Base-by-base conservation (phyloP, 2,113 vertebrate genomes). In the Clarias macrocephalus region DNA sequence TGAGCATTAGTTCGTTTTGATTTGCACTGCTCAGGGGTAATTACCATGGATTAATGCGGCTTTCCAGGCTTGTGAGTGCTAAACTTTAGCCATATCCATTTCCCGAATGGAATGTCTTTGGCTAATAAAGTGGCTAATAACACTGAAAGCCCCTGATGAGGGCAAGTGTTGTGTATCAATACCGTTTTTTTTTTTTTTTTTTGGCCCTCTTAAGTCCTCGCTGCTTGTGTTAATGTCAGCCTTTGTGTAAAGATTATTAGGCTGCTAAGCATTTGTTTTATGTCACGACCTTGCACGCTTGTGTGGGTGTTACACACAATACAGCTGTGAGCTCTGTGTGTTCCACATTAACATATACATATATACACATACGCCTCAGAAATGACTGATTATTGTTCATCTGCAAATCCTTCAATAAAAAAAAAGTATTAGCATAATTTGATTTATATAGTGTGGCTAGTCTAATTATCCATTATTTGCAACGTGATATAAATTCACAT, bases 11-110 rank as follows among this genome's bases (percentile, higher is more conserved):
- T 94, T 94, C 94, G 91, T 95, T 94, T 95, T 95, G 94, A 95
- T 95, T 94, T 95, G 94, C 93, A 93, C 94, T 93, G 94, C 93
- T 93, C 92, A 90, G 28, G 90, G 93, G 94, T 94, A 95, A 95
- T 95, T 95, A 95, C 92, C 92, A 89, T 91, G 93, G 94, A 95
- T 95, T 94, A 95, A 95, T 94, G 94, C 88, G 88, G 88, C 93
- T 91, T 91, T 93, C 89, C 89, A 90, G 91, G 90, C 85, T 57
- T 88, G 89, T 85, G 89, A 85, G 88, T 92, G 92, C 94, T 94
- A 94, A 48, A 94, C 94, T 94, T 94, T 92, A 93, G 93, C 92
- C 18, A 90, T 92, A 92, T 93, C 91, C 90, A 91, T 94, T 95
- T 92, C 87, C 90, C 89, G 80, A 92, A 93, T 92, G 87, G 93